Conservation (phyloP, 2,113 vertebrate species). For the Corythornis cristatus region DNA sequence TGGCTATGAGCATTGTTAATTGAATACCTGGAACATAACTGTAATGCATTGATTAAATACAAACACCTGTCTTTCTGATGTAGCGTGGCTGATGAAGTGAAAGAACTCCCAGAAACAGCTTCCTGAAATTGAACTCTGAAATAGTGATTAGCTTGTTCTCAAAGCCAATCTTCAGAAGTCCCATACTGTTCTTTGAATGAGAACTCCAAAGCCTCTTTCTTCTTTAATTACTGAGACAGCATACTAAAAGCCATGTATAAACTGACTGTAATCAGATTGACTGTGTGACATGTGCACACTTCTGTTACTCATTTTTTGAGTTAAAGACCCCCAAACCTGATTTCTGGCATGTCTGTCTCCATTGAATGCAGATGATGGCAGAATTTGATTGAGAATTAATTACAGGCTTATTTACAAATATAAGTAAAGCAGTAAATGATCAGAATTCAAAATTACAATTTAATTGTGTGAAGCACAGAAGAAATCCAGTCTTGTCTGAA, state of each 20-base stretch:
- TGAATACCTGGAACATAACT: neutral
- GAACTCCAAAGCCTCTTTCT: constrained; percentile 33
- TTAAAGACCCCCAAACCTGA: neutral
- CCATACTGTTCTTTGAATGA: neutral
- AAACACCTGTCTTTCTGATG: neutral
- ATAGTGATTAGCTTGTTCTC: constrained; percentile 29
- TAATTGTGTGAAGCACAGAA: neutral
- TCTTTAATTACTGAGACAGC: neutral
- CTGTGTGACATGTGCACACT: neutral
- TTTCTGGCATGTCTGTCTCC: neutral
- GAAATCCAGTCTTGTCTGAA: neutral
- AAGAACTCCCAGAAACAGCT: neutral
- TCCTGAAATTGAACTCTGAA: neutral
- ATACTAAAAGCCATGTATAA: neutral
- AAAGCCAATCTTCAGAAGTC: constrained; percentile 13
- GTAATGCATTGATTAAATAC: neutral
- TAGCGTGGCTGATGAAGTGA: neutral
- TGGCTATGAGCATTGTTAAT: neutral
- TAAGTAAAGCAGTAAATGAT: neutral
- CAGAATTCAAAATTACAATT: neutral
- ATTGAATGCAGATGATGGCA: neutral
- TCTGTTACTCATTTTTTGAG: neutral
- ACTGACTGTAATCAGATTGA: neutral
- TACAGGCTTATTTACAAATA: neutral
- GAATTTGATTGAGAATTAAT: neutral